These are phyloP conservation scores for Megathymus violae DNA, from an alignment of 1,140 invertebrate species.

Conservation along the genomic window DNA sequence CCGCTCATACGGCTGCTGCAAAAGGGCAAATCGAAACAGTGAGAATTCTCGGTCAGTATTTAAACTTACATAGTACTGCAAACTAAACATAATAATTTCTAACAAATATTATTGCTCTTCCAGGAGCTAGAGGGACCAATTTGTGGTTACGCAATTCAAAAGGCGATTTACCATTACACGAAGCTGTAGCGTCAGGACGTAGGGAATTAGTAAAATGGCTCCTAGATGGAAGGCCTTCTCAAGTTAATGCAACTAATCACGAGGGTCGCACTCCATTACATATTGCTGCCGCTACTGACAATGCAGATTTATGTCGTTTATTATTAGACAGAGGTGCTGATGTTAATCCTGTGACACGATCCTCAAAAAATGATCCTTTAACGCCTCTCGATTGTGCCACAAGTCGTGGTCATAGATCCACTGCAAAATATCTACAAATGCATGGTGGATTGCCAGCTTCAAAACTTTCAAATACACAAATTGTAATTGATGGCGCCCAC, in stretches of 20 bases:
- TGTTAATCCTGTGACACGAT: constrained; percentile 93
- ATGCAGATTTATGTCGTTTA: constrained; percentile 96
- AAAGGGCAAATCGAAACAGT: constrained; percentile 93
- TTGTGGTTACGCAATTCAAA: constrained; percentile 96
- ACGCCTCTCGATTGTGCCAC: constrained; percentile 96
- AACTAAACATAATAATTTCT: not conserved
- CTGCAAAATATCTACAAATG: constrained; percentile 96
- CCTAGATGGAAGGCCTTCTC: constrained; percentile 90
- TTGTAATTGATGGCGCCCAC: constrained; percentile 73
- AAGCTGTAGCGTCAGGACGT: constrained; percentile 96
- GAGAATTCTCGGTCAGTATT: constrained; percentile 78
- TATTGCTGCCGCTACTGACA: constrained; percentile 96
- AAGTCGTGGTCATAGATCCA: constrained; percentile 92
- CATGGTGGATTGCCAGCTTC: constrained; percentile 93
- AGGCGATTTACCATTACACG: constrained; percentile 96
- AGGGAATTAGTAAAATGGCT: constrained; percentile 95
- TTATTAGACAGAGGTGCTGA: constrained; percentile 91
- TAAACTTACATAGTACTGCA: not conserved
- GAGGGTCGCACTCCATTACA: constrained; percentile 97
- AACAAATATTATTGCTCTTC: constrained; percentile 38
- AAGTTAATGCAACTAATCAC: constrained; percentile 95
- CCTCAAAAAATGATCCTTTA: constrained; percentile 91
- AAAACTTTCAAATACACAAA: constrained; percentile 85
- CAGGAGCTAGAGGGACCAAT: constrained; percentile 92
- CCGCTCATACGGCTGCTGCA: constrained; percentile 94